phyloP scores from a whole-genome alignment of 2,888 invertebrate genomes.

The Nycteola revayana region DNA sequence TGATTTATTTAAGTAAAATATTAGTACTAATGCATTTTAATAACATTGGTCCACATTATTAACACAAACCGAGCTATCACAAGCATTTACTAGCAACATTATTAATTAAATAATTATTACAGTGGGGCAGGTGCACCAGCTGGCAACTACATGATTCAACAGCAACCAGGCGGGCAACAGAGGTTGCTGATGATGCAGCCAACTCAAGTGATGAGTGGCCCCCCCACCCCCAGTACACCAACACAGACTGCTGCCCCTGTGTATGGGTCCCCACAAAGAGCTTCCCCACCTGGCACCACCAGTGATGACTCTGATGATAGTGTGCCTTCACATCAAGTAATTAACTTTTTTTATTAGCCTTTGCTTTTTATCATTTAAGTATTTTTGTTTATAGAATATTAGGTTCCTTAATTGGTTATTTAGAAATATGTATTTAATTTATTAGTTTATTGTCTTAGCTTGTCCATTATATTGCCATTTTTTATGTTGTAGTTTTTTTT shows the following conservation, averaged over 20 bases:
- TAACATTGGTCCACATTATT: no score
- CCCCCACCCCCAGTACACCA: constrained; percentile 69
- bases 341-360: constrained; percentile 1
- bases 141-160: constrained; percentile 83
- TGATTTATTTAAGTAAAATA: no score
- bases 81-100: no score
- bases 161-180: constrained; percentile 80
- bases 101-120: constrained; percentile 29
- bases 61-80: no score
- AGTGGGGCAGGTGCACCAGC: constrained; percentile 79
- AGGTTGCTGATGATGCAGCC: constrained; percentile 80
- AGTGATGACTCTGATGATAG: constrained; percentile 95
- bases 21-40: no score
- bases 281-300: constrained; percentile 87
- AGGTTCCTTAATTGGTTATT: no score
- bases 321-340: constrained; percentile 84
- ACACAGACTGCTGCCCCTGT: constrained; percentile 61
- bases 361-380: no score
- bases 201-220: constrained; percentile 73
- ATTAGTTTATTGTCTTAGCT: no score
- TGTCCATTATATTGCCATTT: no score
- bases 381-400: no score
- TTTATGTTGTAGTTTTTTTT: no score
- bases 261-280: constrained; percentile 83
- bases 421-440: no score